These are phyloP conservation scores for Pyxicephalus adspersus DNA, from an alignment of 2,113 vertebrate genomes.

Conservation along the genomic window DNA sequence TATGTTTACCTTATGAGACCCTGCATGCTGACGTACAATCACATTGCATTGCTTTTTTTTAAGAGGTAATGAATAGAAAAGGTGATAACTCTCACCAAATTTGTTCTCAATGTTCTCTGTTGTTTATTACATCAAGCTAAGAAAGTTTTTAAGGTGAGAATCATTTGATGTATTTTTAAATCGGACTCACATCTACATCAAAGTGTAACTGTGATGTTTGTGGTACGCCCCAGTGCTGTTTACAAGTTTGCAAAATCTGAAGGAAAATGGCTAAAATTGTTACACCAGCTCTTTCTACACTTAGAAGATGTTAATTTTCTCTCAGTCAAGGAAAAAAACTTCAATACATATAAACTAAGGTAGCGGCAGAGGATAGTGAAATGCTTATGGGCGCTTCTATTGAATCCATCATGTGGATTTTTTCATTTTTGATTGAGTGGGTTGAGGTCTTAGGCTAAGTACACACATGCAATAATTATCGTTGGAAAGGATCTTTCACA, in stretches of 20 bases:
- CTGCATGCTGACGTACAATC: neutral
- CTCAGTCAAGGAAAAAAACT: no score
- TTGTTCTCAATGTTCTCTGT: neutral
- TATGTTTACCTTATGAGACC: slow-evolving; percentile 1
- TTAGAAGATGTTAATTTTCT: no score
- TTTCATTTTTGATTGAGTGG: no score
- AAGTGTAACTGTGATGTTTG: neutral
- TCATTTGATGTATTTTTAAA: neutral
- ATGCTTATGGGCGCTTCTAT: no score
- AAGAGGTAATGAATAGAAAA: neutral
- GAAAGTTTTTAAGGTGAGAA: neutral
- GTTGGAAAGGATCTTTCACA: no score
- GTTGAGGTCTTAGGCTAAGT: no score
- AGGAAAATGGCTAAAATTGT: neutral
- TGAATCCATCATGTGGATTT: no score
- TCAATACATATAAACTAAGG: no score
- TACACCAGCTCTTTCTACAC: no score
- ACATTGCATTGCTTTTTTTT: neutral
- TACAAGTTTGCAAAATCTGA: neutral
- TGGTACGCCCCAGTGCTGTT: neutral
- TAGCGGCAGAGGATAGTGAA: no score
- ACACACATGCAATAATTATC: no score
- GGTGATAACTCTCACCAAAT: neutral
- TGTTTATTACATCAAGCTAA: neutral
- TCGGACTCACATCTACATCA: neutral